Evolutionary conservation across 2,888 invertebrate genomes (phyloP), one percentile per base, ranked within the genome.

Genomic region (Plusia festucae): DNA sequence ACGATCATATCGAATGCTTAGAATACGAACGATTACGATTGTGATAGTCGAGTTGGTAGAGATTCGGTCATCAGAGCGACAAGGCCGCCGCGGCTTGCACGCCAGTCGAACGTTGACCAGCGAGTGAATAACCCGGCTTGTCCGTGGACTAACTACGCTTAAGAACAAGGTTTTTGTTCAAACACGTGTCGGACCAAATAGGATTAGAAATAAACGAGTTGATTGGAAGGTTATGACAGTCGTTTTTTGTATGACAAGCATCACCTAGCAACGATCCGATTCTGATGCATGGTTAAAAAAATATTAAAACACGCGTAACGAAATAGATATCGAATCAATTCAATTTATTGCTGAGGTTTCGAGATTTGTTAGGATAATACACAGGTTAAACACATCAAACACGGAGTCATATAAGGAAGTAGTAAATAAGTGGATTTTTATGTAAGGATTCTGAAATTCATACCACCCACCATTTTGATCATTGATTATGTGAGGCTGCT

Each of bases 21-120:
- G 59, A 64, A 61, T 58, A 68, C 22, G 13, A 59, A 63, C 60
- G n/a, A 20, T 30, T 55, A 51, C 20, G 46, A 32, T 60, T 27
- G 49, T 54, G 22, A 60, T 9, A 20, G 30, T 34, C 40, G 32
- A 24, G 11, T 51, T 30, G 60, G 13, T 65, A 56, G 44, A 51
- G 55, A 70, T 72, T 65, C 60, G 66, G 53, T 66, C 83, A 81
- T 20, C 80, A 73, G 73, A 86, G 79, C 87, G 85, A 81, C 88
- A 88, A 88, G 88, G 88, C 79, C 84, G 79, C 64, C 70, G 63
- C 76, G 78, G 22, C 66, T 63, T 69, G 64, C 16, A 57, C 73
- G 64, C 57, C 52, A 58, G 40, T 60, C 71, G 80, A 66, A 22
- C 82, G 62, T 67, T 84, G 84, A 81, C 82, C 82, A 81, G 60